These are phyloP conservation scores for Melanotaenia parkinsoni DNA, from an alignment of 2,797 vertebrate genomes.

Conservation along the genomic window DNA sequence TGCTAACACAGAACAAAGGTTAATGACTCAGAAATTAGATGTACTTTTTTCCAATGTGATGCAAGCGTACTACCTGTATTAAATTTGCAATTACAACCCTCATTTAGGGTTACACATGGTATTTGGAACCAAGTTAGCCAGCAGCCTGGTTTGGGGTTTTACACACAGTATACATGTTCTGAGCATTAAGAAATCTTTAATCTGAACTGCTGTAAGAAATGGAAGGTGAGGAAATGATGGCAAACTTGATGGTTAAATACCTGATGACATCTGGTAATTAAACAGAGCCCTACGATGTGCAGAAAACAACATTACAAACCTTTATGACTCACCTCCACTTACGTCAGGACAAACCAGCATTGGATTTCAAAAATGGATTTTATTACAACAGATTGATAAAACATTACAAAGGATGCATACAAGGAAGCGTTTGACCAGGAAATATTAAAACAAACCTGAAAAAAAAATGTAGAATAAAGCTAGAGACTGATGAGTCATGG, in stretches of 20 bases:
- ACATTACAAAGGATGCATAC: constrained; percentile 94
- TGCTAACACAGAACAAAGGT: background rate
- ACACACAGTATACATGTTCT: background rate
- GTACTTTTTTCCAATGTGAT: background rate
- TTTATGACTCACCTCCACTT: constrained; percentile 87
- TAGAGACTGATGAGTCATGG: constrained; percentile 72
- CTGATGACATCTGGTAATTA: constrained; percentile 28
- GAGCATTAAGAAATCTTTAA: background rate
- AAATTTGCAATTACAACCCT: constrained; percentile 25
- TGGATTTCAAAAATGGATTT: constrained; percentile 92
- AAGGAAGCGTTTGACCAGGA: constrained; percentile 86
- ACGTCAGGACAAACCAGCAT: constrained; percentile 94
- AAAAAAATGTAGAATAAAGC: constrained; percentile 90
- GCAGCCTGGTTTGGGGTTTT: constrained; percentile 33
- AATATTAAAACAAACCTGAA: constrained; percentile 88
- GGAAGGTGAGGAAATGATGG: constrained; percentile 34
- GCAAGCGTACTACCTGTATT: background rate
- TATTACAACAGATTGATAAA: constrained; percentile 95
- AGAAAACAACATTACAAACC: constrained; percentile 85
- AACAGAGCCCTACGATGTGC: constrained; percentile 21
- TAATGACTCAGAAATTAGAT: background rate
- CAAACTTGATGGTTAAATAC: constrained; percentile 59
- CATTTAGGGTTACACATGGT: constrained; percentile 42
- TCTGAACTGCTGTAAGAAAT: background rate
- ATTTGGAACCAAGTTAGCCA: constrained; percentile 56